Conservation (phyloP, 2,888 invertebrate species). For the Lamellibrachia satsuma region DNA sequence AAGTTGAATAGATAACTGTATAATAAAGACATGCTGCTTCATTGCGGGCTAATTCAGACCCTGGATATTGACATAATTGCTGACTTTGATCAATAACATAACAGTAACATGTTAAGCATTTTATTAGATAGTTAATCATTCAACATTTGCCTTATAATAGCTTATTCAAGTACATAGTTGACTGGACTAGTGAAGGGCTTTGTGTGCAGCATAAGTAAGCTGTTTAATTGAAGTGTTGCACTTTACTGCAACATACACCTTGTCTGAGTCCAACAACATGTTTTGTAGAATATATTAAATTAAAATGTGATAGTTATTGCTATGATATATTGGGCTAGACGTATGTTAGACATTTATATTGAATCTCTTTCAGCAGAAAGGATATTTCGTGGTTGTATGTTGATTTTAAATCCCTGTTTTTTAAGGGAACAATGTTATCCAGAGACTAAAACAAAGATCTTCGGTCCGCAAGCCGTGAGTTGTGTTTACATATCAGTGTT, state of each 20-base stretch:
- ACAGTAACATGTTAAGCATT: not conserved
- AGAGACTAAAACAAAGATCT: slow-evolving; percentile 42
- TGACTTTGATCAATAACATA: too few species aligned
- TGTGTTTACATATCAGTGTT: slow-evolving; percentile 37
- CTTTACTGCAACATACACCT: not conserved
- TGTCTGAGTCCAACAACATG: not conserved
- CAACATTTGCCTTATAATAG: not conserved
- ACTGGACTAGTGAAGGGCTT: not conserved
- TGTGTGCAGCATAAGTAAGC: not conserved
- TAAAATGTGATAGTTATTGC: not conserved
- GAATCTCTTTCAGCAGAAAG: slow-evolving; percentile 17
- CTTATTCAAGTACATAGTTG: not conserved
- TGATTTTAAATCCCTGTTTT: slow-evolving; percentile 52
- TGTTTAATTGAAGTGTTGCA: not conserved
- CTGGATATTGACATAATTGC: too few species aligned
- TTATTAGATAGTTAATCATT: not conserved
- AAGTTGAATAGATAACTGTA: too few species aligned
- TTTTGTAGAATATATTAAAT: not conserved
- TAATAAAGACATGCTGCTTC: too few species aligned
- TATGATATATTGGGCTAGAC: not conserved
- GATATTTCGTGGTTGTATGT: slow-evolving; percentile 19
- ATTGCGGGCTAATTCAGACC: too few species aligned
- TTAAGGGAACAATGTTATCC: slow-evolving; percentile 61
- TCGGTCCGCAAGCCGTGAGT: slow-evolving; percentile 58
- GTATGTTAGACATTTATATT: not conserved